Percentiles rank a stretch among this genome's conserved stretches.
These are phyloP conservation scores for Lordiphosa collinella DNA, from an alignment of 1,140 invertebrate species.

Conservation along the genomic window DNA sequence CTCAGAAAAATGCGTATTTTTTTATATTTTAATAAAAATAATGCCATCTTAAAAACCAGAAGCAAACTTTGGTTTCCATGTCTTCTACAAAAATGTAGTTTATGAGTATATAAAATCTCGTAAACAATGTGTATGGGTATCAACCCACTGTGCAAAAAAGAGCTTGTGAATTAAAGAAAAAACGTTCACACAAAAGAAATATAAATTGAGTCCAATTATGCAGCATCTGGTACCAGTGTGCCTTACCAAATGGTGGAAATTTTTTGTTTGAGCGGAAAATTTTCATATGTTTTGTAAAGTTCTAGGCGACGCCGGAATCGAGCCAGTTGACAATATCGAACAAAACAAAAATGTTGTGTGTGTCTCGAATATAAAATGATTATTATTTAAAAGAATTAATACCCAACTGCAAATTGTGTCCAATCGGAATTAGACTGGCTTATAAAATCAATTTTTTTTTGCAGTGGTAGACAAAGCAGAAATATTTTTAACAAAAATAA, in stretches of 20 bases:
- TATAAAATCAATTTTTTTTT: slow-evolving; percentile 6
- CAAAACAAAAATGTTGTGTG: slow-evolving; percentile 8
- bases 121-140: too few species aligned
- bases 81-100: too few species aligned
- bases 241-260: slow-evolving; percentile 30
- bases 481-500: slow-evolving; percentile 14
- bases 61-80: too few species aligned
- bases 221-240: background rate
- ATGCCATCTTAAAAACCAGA: too few species aligned
- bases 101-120: too few species aligned
- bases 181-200: background rate
- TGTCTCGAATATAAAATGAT: slow-evolving; percentile 10
- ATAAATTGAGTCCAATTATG: slow-evolving; percentile 11
- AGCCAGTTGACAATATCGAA: slow-evolving; percentile 27
- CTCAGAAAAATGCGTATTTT: too few species aligned
- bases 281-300: slow-evolving; percentile 37
- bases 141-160: background rate
- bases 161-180: background rate
- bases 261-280: slow-evolving; percentile 65
- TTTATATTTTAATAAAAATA: too few species aligned
- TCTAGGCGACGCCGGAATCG: slow-evolving; percentile 9
- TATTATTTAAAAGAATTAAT: too few species aligned
- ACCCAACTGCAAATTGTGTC: too few species aligned
- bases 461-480: slow-evolving; percentile 19
- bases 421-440: too few species aligned